These are phyloP conservation scores for Ochotona curzoniae DNA, from an alignment of 2,113 vertebrate species.

Conservation along the genomic window DNA sequence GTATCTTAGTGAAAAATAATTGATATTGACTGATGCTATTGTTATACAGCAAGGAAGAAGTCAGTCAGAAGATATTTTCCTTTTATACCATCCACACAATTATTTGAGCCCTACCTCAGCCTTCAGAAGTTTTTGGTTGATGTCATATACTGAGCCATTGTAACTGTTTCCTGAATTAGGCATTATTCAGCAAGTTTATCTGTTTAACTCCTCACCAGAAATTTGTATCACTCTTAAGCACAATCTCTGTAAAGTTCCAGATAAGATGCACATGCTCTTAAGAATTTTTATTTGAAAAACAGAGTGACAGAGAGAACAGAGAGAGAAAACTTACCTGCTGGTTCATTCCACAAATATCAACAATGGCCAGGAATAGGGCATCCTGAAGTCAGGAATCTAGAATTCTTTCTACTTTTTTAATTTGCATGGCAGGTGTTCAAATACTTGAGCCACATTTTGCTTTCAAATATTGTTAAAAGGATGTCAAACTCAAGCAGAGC, in stretches of 20 bases:
- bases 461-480: no score
- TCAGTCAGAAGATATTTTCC: not conserved
- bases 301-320: no score
- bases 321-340: no score
- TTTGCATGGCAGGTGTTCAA: no score
- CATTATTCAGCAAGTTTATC: not conserved
- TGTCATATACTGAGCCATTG: not conserved
- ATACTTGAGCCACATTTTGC: no score
- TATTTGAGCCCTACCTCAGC: not conserved
- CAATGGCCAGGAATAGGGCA: no score
- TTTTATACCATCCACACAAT: not conserved
- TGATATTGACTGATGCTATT: not conserved
- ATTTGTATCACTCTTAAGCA: not conserved
- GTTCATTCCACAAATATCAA: no score
- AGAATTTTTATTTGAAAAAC: no score
- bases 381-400: no score
- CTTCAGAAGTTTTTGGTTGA: not conserved
- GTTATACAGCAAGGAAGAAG: not conserved
- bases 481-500: no score
- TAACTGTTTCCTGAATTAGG: not conserved
- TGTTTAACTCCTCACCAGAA: not conserved
- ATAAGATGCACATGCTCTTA: no score
- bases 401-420: no score
- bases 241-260: not conserved
- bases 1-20: not conserved